Percentiles rank a stretch among this genome's conserved stretches.
Evolutionary conservation across 2,888 invertebrate species (phyloP).

Genomic region (Flexamia atlantica): DNA sequence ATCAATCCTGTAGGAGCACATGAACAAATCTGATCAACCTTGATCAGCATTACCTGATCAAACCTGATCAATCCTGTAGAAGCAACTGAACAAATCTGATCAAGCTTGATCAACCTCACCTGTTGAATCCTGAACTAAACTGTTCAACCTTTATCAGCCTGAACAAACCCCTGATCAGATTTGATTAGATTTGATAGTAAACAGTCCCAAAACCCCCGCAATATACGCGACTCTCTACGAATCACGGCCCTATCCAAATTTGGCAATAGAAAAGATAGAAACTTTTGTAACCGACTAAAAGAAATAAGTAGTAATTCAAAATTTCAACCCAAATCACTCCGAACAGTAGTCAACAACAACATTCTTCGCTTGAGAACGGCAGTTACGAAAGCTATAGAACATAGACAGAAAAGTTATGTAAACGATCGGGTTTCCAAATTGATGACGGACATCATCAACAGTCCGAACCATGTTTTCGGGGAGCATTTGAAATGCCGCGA

Average conservation of each 20-base stretch:
- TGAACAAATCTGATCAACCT: no score
- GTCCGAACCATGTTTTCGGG: slow-evolving; percentile 70
- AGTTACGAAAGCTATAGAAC: slow-evolving; percentile 51
- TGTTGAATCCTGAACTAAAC: no score
- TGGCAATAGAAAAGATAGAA: slow-evolving; percentile 71
- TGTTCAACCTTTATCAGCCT: no score
- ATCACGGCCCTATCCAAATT: slow-evolving; percentile 68
- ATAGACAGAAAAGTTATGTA: slow-evolving; percentile 36
- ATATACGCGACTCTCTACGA: slow-evolving; percentile 70
- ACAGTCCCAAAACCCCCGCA: no score
- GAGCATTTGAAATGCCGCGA: slow-evolving; percentile 68
- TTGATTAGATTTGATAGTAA: no score
- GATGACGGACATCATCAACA: slow-evolving; percentile 63
- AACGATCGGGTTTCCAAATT: slow-evolving; percentile 1
- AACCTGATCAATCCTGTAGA: no score
- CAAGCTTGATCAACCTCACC: no score
- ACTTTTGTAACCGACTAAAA: slow-evolving; percentile 62
- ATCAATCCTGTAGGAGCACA: no score
- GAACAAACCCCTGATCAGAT: no score
- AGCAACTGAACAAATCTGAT: no score
- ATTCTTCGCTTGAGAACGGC: slow-evolving; percentile 16
- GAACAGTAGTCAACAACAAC: slow-evolving; percentile 20
- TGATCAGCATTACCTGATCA: no score
- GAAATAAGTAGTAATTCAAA: slow-evolving; percentile 36
- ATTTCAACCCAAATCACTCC: slow-evolving; percentile 5